A percentile compares a stretch with the other conserved stretches of the same genome.
These are phyloP conservation scores for Montipora sp. DNA, from an alignment of 64 coral and sea anemone genomes.

Conservation along the genomic window DNA sequence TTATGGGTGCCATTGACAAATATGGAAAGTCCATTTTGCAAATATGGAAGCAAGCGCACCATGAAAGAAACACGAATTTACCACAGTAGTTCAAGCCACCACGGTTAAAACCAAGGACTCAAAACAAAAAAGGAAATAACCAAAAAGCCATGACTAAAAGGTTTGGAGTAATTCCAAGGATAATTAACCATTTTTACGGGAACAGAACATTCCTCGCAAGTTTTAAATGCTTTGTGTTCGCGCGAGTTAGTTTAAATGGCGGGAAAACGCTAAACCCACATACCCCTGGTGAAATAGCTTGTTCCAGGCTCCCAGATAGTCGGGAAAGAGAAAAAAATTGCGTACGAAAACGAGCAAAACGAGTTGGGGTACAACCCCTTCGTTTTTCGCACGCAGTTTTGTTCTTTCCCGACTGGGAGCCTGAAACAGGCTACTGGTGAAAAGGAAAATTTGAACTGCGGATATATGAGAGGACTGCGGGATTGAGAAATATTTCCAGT, in stretches of 20 bases:
- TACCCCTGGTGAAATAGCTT: no score
- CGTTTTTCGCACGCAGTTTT: no score
- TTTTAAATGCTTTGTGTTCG: background rate
- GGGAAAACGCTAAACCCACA: background rate
- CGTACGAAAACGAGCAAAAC: no score
- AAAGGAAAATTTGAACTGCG: no score
- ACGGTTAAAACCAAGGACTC: background rate
- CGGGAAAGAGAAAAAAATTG: background rate
- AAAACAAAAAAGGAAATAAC: background rate
- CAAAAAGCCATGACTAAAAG: background rate
- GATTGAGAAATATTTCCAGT: no score
- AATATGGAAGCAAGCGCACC: conserved; percentile 17
- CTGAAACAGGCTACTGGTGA: no score
- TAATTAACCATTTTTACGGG: background rate
- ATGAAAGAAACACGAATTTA: conserved; percentile 8
- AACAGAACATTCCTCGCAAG: background rate
- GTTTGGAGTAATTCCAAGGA: no score
- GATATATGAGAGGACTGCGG: no score
- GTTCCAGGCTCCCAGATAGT: no score
- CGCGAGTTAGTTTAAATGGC: background rate
- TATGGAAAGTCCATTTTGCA: conserved; percentile 27
- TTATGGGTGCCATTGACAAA: conserved; percentile 30
- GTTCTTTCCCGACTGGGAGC: no score
- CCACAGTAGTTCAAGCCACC: background rate
- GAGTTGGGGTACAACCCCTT: no score